Base-by-base conservation (phyloP, 1,140 invertebrate species). In the Charaxes varanes region DNA sequence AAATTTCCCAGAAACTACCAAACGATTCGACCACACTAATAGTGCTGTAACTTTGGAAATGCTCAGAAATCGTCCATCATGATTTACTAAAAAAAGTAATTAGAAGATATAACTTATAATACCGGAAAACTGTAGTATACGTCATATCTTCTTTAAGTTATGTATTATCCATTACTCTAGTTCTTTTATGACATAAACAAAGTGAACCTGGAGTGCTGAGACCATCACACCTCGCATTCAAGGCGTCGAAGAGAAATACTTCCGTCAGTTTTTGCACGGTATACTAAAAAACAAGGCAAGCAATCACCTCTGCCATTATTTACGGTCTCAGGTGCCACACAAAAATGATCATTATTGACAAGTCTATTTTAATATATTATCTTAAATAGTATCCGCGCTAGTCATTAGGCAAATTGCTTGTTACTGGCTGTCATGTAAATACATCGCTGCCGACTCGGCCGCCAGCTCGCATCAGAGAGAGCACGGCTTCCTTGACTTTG, bases 341-440 rank as follows among this genome's bases (percentile, higher is more conserved):
- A 22, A 40, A 40, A 40, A 40, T 40, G 18, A 19, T 40, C 37
- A 19, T 40, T 40, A 40, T 31, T 12, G 14, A 40, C 37, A 10
- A 28, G 37, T 40, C 27, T 31, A 31, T 40, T 40, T 40, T 40
- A 40, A 40, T 40, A 40, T 19, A 40, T n/a, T n/a, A n/a, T 30
- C 26, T 38, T 38, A 38, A 38, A 38, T 38, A 38, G 26, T 38
- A 38, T 16, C 35, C 35, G 35, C 12, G 35, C 35, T 38, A 28
- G 35, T 38, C 35, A 38, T 28, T 38, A 38, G 26, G 26, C 10
- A 38, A 38, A 38, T 38, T 38, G 35, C 35, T 38, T 38, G 35
- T 38, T 38, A 38, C 23, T 28, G 26, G 15, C 24, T 28, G 24
- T 38, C 35, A 38, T 38, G 35, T 38, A 38, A 38, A 38, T 30